These are phyloP conservation scores for Cuniculus paca DNA, from an alignment of 2,797 vertebrate genomes.

Conservation along the genomic window DNA sequence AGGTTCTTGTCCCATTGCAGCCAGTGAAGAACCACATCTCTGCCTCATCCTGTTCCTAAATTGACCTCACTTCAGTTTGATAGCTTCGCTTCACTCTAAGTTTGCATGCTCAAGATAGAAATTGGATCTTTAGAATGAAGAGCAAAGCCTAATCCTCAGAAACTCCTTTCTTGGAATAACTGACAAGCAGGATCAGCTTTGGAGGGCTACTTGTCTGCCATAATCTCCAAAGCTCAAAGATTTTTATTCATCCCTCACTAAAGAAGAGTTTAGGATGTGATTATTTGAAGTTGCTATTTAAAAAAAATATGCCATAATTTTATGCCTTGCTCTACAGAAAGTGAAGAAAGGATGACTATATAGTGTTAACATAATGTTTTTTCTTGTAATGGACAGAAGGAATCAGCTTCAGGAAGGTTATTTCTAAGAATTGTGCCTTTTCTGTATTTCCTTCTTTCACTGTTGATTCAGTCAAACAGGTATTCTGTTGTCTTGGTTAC, in stretches of 20 bases:
- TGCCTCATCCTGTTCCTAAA: background rate
- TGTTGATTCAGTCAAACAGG: background rate
- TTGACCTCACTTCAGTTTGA: background rate
- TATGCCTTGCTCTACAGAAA: background rate
- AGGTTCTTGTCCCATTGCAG: background rate
- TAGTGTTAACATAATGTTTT: background rate
- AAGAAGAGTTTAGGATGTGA: background rate
- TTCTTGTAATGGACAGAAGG: background rate
- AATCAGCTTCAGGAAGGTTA: background rate
- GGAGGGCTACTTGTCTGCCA: background rate
- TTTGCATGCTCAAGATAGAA: slow-evolving; percentile 4
- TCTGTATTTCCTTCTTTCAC: background rate
- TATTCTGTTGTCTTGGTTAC: no score
- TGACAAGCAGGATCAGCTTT: background rate
- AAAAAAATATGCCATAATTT: background rate
- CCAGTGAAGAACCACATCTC: rapidly evolving
- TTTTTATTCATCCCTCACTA: background rate
- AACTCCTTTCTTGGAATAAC: background rate
- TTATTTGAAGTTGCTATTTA: background rate
- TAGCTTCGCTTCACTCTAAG: background rate
- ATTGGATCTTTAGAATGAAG: background rate
- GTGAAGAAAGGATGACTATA: background rate
- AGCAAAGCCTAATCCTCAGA: background rate
- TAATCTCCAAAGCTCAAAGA: background rate
- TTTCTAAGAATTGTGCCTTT: background rate